Percentiles rank a stretch among this genome's conserved stretches.
phyloP scores from a whole-genome alignment of 2,113 vertebrate species.

The Mastomys coucha region DNA sequence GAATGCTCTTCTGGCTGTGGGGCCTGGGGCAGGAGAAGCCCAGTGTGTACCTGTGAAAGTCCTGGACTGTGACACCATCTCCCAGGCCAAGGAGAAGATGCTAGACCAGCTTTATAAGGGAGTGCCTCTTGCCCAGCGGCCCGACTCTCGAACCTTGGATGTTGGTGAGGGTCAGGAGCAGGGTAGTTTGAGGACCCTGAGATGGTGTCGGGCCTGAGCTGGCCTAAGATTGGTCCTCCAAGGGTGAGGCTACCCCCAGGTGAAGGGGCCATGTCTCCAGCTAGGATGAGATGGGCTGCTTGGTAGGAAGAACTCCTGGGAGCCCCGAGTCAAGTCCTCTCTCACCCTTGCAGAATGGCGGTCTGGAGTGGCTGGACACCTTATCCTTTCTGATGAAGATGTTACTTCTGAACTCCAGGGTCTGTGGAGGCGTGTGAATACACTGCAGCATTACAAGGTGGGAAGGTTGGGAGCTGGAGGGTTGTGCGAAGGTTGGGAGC shows the following conservation, averaged over 20 bases:
- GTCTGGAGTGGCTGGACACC: conserved; percentile 96
- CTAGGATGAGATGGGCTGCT: neutral
- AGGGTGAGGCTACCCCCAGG: neutral
- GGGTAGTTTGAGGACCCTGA: neutral
- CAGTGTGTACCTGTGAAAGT: conserved; percentile 94
- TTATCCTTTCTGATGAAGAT: conserved; percentile 98
- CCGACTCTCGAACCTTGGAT: conserved; percentile 94
- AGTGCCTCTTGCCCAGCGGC: conserved; percentile 94
- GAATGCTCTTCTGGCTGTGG: conserved; percentile 92
- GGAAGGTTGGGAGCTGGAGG: conserved; percentile 13
- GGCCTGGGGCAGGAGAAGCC: conserved; percentile 86
- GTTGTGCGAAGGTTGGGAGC: too few relatives aligned
- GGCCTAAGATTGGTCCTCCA: neutral
- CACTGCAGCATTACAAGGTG: conserved; percentile 98
- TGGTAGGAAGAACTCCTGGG: neutral
- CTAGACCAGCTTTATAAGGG: conserved; percentile 97
- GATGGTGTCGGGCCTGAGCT: neutral
- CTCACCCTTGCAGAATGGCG: conserved; percentile 92
- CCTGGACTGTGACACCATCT: conserved; percentile 97
- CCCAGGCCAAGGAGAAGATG: conserved; percentile 98
- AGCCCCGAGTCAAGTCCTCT: neutral
- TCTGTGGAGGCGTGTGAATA: conserved; percentile 97
- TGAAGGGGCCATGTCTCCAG: neutral
- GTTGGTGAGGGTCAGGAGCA: conserved; percentile 90
- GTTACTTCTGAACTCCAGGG: conserved; percentile 97